phyloP scores from a whole-genome alignment of 2,888 invertebrate genomes.

The Junonia oenone region DNA sequence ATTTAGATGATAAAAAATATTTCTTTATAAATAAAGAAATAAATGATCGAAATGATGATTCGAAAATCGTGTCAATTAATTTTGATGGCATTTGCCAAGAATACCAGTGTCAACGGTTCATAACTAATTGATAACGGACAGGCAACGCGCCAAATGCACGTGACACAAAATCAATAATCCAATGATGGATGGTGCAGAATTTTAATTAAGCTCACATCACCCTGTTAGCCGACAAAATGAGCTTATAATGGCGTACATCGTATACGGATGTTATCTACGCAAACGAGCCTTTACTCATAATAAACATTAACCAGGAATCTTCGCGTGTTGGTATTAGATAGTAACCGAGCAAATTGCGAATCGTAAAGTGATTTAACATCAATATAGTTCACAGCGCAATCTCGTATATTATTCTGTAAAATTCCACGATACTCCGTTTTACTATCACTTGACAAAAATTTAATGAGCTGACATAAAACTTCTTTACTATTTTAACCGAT shows the following conservation, averaged over 20 bases:
- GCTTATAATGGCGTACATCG: slow-evolving; percentile 55
- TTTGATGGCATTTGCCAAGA: slow-evolving; percentile 27
- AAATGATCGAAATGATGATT: too few relatives aligned
- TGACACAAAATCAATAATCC: slow-evolving; percentile 72
- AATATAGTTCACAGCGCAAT: slow-evolving; percentile 21
- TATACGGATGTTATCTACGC: slow-evolving; percentile 28
- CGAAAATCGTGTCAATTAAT: slow-evolving; percentile 20
- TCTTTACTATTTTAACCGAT: slow-evolving; percentile 15
- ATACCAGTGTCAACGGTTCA: slow-evolving; percentile 39
- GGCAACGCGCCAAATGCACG: slow-evolving; percentile 53
- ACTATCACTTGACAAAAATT: slow-evolving; percentile 9
- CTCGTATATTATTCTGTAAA: slow-evolving; percentile 11
- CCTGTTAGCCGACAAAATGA: slow-evolving; percentile 68
- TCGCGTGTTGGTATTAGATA: slow-evolving; percentile 14
- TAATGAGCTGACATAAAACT: slow-evolving; percentile 20
- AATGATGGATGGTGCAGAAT: slow-evolving; percentile 69
- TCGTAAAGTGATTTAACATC: slow-evolving; percentile 19
- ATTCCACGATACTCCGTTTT: slow-evolving; percentile 17
- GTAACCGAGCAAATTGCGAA: slow-evolving; percentile 17
- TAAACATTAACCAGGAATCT: slow-evolving; percentile 23
- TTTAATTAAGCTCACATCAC: slow-evolving; percentile 74
- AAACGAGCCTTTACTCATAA: slow-evolving; percentile 27
- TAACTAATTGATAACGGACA: slow-evolving; percentile 65
- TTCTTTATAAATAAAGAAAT: too few relatives aligned
- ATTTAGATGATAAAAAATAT: background rate